phyloP scores from a whole-genome alignment of 1,140 invertebrate species.

The Nylanderia fulva region DNA sequence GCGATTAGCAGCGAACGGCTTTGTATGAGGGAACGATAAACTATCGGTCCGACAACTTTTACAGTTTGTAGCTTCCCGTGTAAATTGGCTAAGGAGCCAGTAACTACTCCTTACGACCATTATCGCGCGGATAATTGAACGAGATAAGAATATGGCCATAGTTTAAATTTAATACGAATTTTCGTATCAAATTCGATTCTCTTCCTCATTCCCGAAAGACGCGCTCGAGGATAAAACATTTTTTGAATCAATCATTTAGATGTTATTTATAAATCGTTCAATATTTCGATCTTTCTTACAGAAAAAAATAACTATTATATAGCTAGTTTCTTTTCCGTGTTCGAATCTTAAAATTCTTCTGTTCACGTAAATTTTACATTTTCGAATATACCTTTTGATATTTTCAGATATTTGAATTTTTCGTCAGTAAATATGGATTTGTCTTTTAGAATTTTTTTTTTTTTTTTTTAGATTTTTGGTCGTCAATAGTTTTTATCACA shows the following conservation, averaged over 20 bases:
- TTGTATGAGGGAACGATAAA: slow-evolving; percentile 47
- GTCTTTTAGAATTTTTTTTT: neutral
- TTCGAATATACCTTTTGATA: neutral
- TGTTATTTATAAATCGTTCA: neutral
- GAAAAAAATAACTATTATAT: no score
- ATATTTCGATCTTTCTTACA: neutral
- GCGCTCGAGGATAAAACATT: neutral
- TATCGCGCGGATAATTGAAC: slow-evolving; percentile 40
- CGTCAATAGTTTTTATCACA: neutral
- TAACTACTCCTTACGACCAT: slow-evolving; percentile 9
- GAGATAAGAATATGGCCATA: neutral
- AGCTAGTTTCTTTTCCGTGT: no score
- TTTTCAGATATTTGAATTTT: neutral
- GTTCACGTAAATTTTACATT: neutral
- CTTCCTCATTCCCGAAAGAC: no score
- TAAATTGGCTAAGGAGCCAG: slow-evolving; percentile 19
- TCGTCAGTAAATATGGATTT: slow-evolving; percentile 6
- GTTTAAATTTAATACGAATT: neutral
- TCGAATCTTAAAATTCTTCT: neutral
- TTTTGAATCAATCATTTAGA: neutral
- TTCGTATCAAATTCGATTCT: slow-evolving; percentile 19
- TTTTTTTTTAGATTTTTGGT: neutral
- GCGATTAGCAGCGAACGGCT: slow-evolving; percentile 42
- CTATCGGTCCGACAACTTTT: slow-evolving; percentile 55
- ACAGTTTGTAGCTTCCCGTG: slow-evolving; percentile 38